Evolutionary conservation across 1,140 invertebrate species (phyloP).

Genomic region (Phocides pigmalion): DNA sequence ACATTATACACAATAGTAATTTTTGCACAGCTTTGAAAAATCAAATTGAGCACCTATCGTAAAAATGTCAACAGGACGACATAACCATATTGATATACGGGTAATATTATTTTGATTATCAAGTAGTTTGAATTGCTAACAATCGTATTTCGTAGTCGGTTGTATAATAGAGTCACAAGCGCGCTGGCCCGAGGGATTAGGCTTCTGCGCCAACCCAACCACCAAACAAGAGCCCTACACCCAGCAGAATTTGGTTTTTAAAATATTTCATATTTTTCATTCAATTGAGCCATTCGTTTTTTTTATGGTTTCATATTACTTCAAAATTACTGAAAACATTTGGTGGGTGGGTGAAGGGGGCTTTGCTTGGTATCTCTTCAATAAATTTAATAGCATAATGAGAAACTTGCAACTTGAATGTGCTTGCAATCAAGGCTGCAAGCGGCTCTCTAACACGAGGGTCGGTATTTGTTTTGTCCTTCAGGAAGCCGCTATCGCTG

Average conservation of each 20-base stretch:
- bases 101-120: slow-evolving; percentile 2
- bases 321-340: slow-evolving; percentile 54
- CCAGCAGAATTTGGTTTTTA: slow-evolving; percentile 61
- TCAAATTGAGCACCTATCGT: slow-evolving; percentile 33
- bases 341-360: slow-evolving; percentile 84
- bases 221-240: slow-evolving; percentile 84
- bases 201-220: slow-evolving; percentile 80
- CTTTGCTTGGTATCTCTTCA: slow-evolving; percentile 85
- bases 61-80: slow-evolving; percentile 56
- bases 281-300: not conserved
- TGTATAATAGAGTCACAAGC: slow-evolving; percentile 49
- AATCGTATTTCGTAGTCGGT: slow-evolving; percentile 43
- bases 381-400: slow-evolving; percentile 14
- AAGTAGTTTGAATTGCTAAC: slow-evolving; percentile 60
- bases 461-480: slow-evolving; percentile 50
- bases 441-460: slow-evolving; percentile 61
- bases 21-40: slow-evolving; percentile 44
- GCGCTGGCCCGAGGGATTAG: slow-evolving; percentile 75
- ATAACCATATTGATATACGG: slow-evolving; percentile 28
- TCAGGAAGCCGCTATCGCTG: slow-evolving; percentile 82
- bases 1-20: slow-evolving; percentile 9
- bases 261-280: slow-evolving; percentile 36
- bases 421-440: slow-evolving; percentile 5
- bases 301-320: not conserved
- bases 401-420: slow-evolving; percentile 28